A percentile compares a stretch with the other conserved stretches of the same genome.
These are phyloP conservation scores for Spizaetus ornatus DNA, from an alignment of 2,113 vertebrate species.

Conservation along the genomic window DNA sequence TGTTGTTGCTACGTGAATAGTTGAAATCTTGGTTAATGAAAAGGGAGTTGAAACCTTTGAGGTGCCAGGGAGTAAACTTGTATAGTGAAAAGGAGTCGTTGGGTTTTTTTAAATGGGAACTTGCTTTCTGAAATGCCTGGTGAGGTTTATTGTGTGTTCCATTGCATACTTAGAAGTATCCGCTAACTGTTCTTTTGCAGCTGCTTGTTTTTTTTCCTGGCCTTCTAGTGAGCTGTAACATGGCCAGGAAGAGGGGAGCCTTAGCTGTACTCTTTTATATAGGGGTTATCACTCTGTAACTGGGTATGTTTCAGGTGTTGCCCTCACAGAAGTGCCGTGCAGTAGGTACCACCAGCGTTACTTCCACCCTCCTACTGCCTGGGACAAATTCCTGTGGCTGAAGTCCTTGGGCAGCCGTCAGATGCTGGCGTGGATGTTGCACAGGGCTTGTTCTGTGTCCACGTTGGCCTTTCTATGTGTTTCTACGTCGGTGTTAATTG, in stretches of 20 bases:
- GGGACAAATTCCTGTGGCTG: not conserved
- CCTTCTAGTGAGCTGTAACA: not conserved
- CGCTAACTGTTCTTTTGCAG: rapidly evolving
- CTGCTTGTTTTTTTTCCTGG: not conserved
- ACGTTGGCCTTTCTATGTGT: rapidly evolving
- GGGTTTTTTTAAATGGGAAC: not conserved
- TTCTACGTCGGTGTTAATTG: not conserved
- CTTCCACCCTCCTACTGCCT: not conserved
- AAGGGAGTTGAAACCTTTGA: not conserved
- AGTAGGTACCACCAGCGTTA: not conserved
- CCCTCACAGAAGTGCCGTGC: rapidly evolving
- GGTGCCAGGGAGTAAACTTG: not conserved
- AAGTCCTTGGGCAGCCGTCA: not conserved
- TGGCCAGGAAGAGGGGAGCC: not conserved
- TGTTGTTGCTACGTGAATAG: rapidly evolving
- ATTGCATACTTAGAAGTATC: not conserved
- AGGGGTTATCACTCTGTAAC: not conserved
- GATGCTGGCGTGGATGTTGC: not conserved
- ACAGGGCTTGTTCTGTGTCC: too few relatives aligned
- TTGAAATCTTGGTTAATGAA: not conserved
- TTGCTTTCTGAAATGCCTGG: not conserved
- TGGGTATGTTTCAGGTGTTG: not conserved
- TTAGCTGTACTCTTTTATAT: not conserved
- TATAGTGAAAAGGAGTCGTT: not conserved
- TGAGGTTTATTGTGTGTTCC: rapidly evolving